Percentiles rank a stretch among this genome's conserved stretches.
Conservation (phyloP, 1,140 invertebrate species). For the Pseudomyrmex gracilis region DNA sequence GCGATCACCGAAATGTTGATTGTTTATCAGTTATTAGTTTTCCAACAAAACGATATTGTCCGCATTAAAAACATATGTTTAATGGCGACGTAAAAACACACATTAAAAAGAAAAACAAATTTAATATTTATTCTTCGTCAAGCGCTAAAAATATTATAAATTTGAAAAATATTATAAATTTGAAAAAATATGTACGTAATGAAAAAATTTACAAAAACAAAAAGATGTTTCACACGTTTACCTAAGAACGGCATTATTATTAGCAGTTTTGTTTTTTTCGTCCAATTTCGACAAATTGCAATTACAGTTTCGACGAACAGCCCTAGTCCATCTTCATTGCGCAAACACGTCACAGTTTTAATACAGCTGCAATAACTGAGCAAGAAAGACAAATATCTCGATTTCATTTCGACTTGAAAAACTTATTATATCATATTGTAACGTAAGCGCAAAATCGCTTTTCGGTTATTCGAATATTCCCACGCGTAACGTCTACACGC, state of each 20-base stretch:
- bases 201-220: background rate
- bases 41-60: conserved; percentile 5
- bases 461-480: conserved; percentile 68
- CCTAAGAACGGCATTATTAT: no score
- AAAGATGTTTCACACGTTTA: background rate
- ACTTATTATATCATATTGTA: background rate
- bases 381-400: background rate
- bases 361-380: background rate
- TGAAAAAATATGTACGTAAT: no score
- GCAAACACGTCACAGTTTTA: background rate
- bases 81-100: background rate
- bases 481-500: conserved; percentile 66
- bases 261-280: background rate
- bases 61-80: background rate
- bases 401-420: background rate
- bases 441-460: no score
- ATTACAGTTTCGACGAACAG: background rate
- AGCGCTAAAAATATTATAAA: no score
- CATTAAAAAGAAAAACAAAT: no score
- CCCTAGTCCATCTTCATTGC: background rate
- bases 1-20: conserved; percentile 65
- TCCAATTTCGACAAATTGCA: background rate
- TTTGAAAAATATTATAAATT: no score
- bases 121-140: no score
- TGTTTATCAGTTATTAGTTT: conserved; percentile 46